Evolutionary conservation across 2,797 vertebrate genomes (phyloP).

Genomic region (Acanthurus lineatus): DNA sequence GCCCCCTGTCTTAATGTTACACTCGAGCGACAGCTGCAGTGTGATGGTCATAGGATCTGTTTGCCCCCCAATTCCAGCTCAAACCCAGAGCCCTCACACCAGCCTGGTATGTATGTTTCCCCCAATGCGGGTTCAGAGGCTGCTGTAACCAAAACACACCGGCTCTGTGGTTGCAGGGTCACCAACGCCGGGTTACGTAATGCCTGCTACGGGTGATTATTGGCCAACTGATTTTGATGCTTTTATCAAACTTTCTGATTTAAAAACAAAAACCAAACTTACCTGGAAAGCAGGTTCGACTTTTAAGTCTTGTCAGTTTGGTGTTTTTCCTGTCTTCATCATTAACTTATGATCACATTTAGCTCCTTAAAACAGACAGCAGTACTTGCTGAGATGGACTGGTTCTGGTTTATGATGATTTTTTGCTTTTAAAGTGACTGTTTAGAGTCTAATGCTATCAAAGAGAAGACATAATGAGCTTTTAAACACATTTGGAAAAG

Average conservation of each 20-base stretch:
- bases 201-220: background rate
- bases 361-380: background rate
- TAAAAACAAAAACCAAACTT: background rate
- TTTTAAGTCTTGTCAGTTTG: background rate
- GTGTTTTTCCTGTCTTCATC: background rate
- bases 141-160: conserved; percentile 47
- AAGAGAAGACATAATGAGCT: background rate
- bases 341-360: background rate
- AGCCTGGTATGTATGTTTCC: conserved; percentile 68
- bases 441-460: background rate
- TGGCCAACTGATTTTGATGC: background rate
- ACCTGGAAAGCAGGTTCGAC: background rate
- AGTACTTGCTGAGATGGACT: background rate
- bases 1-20: conserved; percentile 72
- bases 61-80: conserved; percentile 56
- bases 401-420: background rate
- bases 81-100: conserved; percentile 20
- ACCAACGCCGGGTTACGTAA: conserved; percentile 40
- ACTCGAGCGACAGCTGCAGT: conserved; percentile 83
- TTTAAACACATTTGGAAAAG: background rate
- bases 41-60: conserved; percentile 83
- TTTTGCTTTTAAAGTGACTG: background rate
- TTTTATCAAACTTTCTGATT: background rate
- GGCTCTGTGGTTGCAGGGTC: conserved; percentile 25
- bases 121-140: conserved; percentile 49